Percentiles rank a stretch among this genome's conserved stretches.
phyloP scores from a whole-genome alignment of 2,797 vertebrate genomes.

The Heteromormyrus szaboi region DNA sequence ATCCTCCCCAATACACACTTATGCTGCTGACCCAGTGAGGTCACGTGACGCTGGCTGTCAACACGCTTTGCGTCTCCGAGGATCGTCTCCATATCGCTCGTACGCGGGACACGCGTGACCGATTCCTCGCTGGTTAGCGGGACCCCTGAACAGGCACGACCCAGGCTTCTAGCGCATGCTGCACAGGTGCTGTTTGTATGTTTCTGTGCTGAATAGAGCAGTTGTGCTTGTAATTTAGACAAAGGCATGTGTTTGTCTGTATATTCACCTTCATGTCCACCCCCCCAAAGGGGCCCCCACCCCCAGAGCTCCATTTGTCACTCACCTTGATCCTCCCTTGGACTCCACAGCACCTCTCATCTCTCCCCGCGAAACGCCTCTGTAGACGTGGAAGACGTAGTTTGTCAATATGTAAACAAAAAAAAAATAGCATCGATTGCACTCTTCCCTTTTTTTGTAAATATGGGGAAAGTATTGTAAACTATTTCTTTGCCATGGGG shows the following conservation, averaged over 20 bases:
- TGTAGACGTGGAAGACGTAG: slow-evolving; percentile 62
- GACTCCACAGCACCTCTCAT: neutral
- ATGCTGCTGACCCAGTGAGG: neutral
- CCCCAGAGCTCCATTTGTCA: neutral
- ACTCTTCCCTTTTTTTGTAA: slow-evolving; percentile 73
- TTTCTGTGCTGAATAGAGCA: neutral
- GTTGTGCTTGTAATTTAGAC: neutral
- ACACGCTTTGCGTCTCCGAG: neutral
- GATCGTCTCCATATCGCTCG: neutral
- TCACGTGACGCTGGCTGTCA: neutral
- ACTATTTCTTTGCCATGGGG: slow-evolving; percentile 65
- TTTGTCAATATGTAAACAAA: slow-evolving; percentile 82
- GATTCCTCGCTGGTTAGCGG: neutral
- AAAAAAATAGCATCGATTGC: slow-evolving; percentile 66
- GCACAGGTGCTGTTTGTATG: neutral
- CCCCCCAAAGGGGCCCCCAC: neutral
- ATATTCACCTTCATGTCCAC: neutral
- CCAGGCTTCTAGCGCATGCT: neutral
- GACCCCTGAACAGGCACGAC: neutral
- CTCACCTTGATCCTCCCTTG: neutral
- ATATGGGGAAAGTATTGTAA: slow-evolving; percentile 90
- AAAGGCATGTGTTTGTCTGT: neutral
- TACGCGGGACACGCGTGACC: neutral
- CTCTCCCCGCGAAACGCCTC: slow-evolving; percentile 53
- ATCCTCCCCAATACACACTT: neutral